Base-by-base conservation (phyloP, 2,888 invertebrate genomes). In the Brachyptera putata region DNA sequence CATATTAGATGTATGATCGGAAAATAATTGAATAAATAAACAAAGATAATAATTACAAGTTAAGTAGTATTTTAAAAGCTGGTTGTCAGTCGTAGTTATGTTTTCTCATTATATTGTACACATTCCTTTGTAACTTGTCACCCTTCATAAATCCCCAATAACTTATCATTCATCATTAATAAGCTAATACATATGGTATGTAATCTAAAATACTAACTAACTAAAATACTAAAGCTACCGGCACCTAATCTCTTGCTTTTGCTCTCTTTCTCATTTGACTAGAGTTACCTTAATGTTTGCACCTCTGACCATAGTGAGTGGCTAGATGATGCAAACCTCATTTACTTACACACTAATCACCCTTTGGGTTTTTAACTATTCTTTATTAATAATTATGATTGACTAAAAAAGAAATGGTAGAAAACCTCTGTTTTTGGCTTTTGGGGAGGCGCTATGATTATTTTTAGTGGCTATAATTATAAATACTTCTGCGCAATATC, bases 381-480 rank as follows among this genome's bases (percentile, higher is more conserved):
- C n/a, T n/a, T 49, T 26, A 13, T 25, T 26, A 16, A 49, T 49
- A 26, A 49, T 14, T 30, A 53, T 14, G 53, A 37, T 53, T 53
- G 26, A 30, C 59, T 59, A 55, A 59, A 60, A 55, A 60, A 57
- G 56, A 55, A 58, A 58, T 50, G 25, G 55, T 58, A 58, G 56
- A 56, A 58, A 61, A 61, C 30, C 55, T 26, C 61, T 46, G 57
- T 56, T 63, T 48, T 60, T 55, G 39, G 41, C 30, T 56, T 63
- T 56, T 50, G 39, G 59, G 57, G 58, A 61, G 37, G 46, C 59
- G 53, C 61, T 61, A 63, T 61, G 34, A 61, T 49, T 62, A 62
- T 50, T 55, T 46, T 37, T 56, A 49, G 37, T 30, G 24, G 46
- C 58, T 58, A 59, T 24, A 58, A 16, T 37, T 41, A 18, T 57